Evolutionary conservation across 2,113 vertebrate genomes (phyloP).

Genomic region (Pogonocichla stellata): DNA sequence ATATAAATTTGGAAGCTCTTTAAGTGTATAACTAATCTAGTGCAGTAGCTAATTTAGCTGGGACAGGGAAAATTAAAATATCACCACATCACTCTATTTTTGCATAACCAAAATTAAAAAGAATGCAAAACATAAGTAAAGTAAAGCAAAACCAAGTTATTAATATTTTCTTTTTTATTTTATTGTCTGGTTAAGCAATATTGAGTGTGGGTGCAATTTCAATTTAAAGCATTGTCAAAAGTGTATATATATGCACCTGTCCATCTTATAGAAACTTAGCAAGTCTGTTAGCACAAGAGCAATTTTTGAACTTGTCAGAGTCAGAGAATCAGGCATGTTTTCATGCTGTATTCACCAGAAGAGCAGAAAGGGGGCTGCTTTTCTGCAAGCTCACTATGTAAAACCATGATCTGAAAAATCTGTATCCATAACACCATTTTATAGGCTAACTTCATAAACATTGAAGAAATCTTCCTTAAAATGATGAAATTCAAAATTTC

Average conservation of each 20-base stretch:
- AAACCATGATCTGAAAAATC: not conserved
- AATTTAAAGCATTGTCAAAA: not conserved
- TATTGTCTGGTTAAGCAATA: not conserved
- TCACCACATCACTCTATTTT: not conserved
- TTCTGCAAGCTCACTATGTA: not conserved
- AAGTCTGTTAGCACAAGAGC: not conserved
- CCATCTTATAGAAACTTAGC: not conserved
- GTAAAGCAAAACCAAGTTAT: not conserved
- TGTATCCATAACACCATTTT: not conserved
- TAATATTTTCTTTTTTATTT: not conserved
- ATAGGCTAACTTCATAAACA: not conserved
- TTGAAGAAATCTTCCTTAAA: not conserved
- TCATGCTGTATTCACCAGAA: not conserved
- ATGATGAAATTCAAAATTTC: not conserved
- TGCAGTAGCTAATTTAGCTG: not conserved
- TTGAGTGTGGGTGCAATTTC: not conserved
- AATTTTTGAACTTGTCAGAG: not conserved
- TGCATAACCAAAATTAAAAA: not conserved
- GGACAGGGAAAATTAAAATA: not conserved
- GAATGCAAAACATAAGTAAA: not conserved
- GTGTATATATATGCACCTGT: accelerated
- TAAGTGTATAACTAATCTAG: not conserved
- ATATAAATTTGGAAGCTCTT: not conserved
- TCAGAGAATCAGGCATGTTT: not conserved
- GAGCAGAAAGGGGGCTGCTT: not conserved